Conservation (phyloP, 2,888 invertebrate species). For the Elysia crispata region DNA sequence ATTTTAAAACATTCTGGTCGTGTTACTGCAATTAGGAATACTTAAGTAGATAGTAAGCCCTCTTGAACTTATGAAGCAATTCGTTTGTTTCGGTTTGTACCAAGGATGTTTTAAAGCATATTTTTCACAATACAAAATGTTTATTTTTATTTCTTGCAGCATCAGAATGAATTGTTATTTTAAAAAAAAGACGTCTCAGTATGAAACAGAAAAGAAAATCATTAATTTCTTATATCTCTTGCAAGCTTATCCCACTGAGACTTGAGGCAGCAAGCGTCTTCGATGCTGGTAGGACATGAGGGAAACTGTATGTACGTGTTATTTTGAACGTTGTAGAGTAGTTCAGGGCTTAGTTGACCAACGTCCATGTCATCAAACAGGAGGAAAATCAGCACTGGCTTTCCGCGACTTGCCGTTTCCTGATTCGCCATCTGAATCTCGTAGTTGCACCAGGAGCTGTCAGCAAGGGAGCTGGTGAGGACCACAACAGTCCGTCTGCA, state of each 20-base stretch:
- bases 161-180: no score
- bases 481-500: conserved; percentile 47
- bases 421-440: conserved; percentile 51
- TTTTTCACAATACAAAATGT: no score
- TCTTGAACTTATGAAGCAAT: no score
- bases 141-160: no score
- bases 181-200: no score
- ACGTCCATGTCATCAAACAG: conserved; percentile 23
- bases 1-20: no score
- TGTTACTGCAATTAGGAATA: no score
- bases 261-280: background rate
- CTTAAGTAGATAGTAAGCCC: no score
- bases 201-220: no score
- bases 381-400: conserved; percentile 44
- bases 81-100: no score
- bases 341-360: background rate
- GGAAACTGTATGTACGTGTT: conserved; percentile 33
- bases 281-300: background rate
- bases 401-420: conserved; percentile 40
- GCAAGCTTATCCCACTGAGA: conserved; percentile 32
- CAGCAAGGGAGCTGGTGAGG: conserved; percentile 24
- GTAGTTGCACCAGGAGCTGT: conserved; percentile 44
- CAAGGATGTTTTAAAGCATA: no score
- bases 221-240: background rate
- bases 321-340: conserved; percentile 21